Evolutionary conservation across 1,140 invertebrate species (phyloP), one percentile per base, ranked within the genome.

Genomic region (Atta colombica): DNA sequence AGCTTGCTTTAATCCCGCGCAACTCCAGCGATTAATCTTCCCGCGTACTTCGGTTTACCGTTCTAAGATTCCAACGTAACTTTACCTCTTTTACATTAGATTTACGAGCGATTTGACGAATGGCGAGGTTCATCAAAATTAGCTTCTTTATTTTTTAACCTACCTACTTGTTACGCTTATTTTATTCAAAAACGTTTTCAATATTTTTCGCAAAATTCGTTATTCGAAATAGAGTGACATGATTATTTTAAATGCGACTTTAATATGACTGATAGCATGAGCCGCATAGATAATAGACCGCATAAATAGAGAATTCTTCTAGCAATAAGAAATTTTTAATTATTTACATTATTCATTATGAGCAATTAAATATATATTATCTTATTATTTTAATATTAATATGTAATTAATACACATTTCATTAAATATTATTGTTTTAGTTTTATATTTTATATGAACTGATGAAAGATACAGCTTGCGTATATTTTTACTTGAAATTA

Each of bases 21-120:
- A 85, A 89, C 80, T 89, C 84, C 84, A 49, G 25, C 72, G 49
- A 74, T 85, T 89, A 88, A 89, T 85, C 86, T 85, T 89, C 25
- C 31, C n/a, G 77, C 60, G 66, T 77, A 89, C 88, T 88, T 88
- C 71, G 39, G 85, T 49, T 71, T 51, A 53, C 74, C 81, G 72
- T 86, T 86, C 84, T 68, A 72, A 88, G 80, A 78, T 78, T 78
- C 77, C 77, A 14, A n/a, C 60, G 39, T 65, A 65, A 58, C 77
- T 63, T 78, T 78, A 55, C 55, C 55, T 75, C 72, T 75, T 75
- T 75, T 60, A 61, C 55, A 75, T 75, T 35, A 66, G 60, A n/a
- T 78, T 66, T 49, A 65, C 58, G 39, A 35, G 60, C 77, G 39
- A 78, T 49, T 65, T 66, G 39, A 65, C 39, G 39, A 65, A 63